Percentiles rank a stretch among this genome's conserved stretches.
phyloP scores from a whole-genome alignment of 2,113 vertebrate species.

The Eonycteris spelaea region DNA sequence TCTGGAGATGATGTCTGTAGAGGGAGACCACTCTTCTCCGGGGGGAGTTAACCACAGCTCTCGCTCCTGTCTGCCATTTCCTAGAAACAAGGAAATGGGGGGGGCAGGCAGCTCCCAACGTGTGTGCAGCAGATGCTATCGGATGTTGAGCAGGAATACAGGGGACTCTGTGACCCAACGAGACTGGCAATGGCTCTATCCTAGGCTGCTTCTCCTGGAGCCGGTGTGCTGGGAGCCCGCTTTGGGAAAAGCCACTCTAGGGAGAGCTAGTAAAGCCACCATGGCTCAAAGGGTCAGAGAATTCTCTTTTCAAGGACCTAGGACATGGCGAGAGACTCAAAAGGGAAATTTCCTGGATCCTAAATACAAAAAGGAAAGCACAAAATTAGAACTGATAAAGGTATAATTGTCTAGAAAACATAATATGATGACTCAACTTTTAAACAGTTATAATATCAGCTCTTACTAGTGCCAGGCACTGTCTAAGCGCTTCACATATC shows the following conservation, averaged over 20 bases:
- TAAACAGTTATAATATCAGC: neutral
- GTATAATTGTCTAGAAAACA: neutral
- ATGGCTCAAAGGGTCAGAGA: fast-evolving
- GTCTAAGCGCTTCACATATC: neutral
- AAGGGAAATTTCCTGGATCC: neutral
- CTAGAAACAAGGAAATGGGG: conserved; percentile 49
- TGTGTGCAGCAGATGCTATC: neutral
- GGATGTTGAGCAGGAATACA: neutral
- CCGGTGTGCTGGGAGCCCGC: neutral
- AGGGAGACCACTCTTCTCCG: neutral
- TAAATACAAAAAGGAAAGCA: neutral
- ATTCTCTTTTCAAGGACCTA: neutral
- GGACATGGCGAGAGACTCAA: neutral
- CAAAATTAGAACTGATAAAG: neutral
- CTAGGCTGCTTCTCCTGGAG: neutral
- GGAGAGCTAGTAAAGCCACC: neutral
- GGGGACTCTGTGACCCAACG: neutral
- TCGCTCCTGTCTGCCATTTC: neutral
- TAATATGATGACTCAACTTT: neutral
- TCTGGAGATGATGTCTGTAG: neutral
- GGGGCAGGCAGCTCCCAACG: neutral
- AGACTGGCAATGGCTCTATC: neutral
- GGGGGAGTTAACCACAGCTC: neutral
- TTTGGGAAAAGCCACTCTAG: neutral
- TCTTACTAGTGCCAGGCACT: neutral